Percentiles rank a stretch among this genome's conserved stretches.
These are phyloP conservation scores for Nephrotoma guestfalica DNA, from an alignment of 2,888 invertebrate genomes.

Conservation along the genomic window DNA sequence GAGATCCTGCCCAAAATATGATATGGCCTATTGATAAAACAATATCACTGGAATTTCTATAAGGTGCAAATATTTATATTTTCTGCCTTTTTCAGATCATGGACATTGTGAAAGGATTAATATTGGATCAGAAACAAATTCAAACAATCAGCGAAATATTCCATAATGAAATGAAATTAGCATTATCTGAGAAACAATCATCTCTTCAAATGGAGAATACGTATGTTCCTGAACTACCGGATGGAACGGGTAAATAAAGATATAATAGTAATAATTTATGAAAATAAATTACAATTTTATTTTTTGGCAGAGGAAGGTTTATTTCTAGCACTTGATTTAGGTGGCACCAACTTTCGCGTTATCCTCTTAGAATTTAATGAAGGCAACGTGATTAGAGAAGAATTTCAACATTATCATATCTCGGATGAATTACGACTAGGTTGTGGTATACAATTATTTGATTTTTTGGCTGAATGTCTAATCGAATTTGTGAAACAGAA, in stretches of 20 bases:
- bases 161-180: constrained; percentile 44
- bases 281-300: neutral
- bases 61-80: neutral
- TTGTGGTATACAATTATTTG: constrained; percentile 49
- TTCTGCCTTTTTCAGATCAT: constrained; percentile 16
- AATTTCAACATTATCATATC: constrained; percentile 48
- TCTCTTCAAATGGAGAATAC: constrained; percentile 65
- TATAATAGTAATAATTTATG: neutral
- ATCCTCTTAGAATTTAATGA: constrained; percentile 44
- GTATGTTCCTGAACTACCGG: constrained; percentile 54
- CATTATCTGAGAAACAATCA: constrained; percentile 45
- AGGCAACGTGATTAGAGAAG: constrained; percentile 40
- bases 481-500: constrained; percentile 50
- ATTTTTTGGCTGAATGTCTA: constrained; percentile 62
- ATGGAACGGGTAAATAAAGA: constrained; percentile 44
- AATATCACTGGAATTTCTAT: too few relatives aligned
- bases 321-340: constrained; percentile 63
- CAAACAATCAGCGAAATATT: constrained; percentile 42
- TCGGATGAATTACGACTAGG: constrained; percentile 44
- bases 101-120: constrained; percentile 14
- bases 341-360: constrained; percentile 69
- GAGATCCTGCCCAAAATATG: too few relatives aligned
- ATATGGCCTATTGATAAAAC: too few relatives aligned
- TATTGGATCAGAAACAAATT: constrained; percentile 32
- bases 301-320: constrained; percentile 46